These are phyloP conservation scores for Psilopogon haemacephalus DNA, from an alignment of 2,113 vertebrate genomes.

Conservation along the genomic window DNA sequence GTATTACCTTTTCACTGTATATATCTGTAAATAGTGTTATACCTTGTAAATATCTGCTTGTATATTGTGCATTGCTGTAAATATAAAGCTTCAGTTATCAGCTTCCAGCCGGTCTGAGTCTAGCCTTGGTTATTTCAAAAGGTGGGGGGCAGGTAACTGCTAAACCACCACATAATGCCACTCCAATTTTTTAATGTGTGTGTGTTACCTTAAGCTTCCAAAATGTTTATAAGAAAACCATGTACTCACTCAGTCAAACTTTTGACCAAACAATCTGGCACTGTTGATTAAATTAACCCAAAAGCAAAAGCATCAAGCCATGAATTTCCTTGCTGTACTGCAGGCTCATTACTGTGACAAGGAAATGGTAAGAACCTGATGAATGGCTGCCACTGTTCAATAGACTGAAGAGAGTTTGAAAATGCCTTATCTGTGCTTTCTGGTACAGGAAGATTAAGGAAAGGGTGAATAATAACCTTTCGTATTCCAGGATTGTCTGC, in stretches of 20 bases:
- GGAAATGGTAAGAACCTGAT: slow-evolving; percentile 28
- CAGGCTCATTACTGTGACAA: slow-evolving; percentile 41
- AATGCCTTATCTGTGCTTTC: slow-evolving; percentile 7
- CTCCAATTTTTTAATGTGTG: background rate
- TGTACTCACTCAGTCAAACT: slow-evolving; percentile 20
- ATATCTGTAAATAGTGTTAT: too few relatives aligned
- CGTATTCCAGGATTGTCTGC: slow-evolving; percentile 26
- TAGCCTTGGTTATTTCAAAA: too few relatives aligned
- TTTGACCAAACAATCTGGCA: slow-evolving; percentile 20
- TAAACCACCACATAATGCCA: too few relatives aligned
- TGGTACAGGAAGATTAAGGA: slow-evolving; percentile 33
- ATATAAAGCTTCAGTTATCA: too few relatives aligned
- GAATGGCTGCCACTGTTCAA: slow-evolving; percentile 42
- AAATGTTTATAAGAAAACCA: background rate
- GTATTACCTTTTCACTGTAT: too few relatives aligned
- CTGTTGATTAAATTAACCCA: slow-evolving; percentile 47
- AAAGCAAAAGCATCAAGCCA: slow-evolving; percentile 1
- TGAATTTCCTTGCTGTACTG: slow-evolving; percentile 8
- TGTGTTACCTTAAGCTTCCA: background rate
- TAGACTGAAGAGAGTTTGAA: background rate
- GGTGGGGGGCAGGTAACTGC: too few relatives aligned
- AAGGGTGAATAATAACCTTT: slow-evolving; percentile 51
- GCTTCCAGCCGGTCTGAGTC: too few relatives aligned
- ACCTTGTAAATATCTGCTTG: too few relatives aligned
- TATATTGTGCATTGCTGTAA: too few relatives aligned